Base-by-base conservation (phyloP, 64 coral and sea anemone genomes). In the Pocillopora verrucosa region DNA sequence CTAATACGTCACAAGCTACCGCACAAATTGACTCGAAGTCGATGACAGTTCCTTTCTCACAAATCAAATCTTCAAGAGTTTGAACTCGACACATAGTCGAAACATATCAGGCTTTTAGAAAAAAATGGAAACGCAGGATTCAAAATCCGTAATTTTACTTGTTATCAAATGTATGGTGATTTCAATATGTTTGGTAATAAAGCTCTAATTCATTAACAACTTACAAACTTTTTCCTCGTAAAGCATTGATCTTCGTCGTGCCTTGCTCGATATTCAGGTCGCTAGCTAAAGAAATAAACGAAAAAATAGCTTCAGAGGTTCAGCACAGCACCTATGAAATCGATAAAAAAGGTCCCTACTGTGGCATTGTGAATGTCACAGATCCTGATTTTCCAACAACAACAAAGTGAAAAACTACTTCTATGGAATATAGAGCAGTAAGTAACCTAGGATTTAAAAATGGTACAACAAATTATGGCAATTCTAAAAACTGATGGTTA, bases 51-150 rank as follows among this genome's bases (percentile, higher is more conserved):
- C 76, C 36, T 41, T 57, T 87, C 20, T 92, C 90, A 72, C 12
- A 83, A 5, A 92, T 59, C 51, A 92, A 92, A 20, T 92, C 90
- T 64, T 92, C 81, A 59, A 92, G 61, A 16, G 81, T 92, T n/a
- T 25, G 61, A 78, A 35, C 90, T 87, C 3, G 90, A 92, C 24
- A 92, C 90, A 60, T 78, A 92, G 75, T 92, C 75, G 34, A 87
- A 92, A 76, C 84, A 92, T 26, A 92, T 87, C 20, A 85, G 37
- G 65, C 75, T 77, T 45, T 45, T 6, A 6, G 41, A 45, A 45
- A 45, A n/a, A 45, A n/a, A 72, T 5, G 75, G 60, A 22, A 20
- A 16, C n/a, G 65, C 70, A 22, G 1, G 1, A 22, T 73, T 22
- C 70, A 73, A 22, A 73, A 45, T 45, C 41, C 41, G 2, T 45